Evolutionary conservation across 2,888 invertebrate genomes (phyloP), one percentile per base, ranked within the genome.

Genomic region (Aromia moschata): DNA sequence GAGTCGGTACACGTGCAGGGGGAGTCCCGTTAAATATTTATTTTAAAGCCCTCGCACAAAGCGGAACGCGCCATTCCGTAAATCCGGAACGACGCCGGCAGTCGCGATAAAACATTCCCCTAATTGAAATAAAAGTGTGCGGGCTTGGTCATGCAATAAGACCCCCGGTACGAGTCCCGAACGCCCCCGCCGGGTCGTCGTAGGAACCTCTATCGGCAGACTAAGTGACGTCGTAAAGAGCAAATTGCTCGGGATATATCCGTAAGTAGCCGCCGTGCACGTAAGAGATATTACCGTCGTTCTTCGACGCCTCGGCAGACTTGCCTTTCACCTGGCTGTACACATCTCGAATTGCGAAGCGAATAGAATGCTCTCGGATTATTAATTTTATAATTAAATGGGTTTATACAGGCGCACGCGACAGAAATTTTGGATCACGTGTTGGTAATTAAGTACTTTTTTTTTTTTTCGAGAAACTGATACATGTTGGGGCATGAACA

Each of bases 201-300:
- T 31, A 49, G 54, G 55, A 58, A 58, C 62, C 58, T 61, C 65
- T 59, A 57, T 47, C 54, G 62, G 63, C 62, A 64, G 62, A 69
- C 68, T 70, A 73, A 74, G 71, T 71, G 70, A 69, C 73, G 72
- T 77, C 78, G 75, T 78, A 78, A 78, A 76, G 76, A 74, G 75
- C 75, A 77, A 78, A 78, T 78, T 78, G 76, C 75, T 73, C 65
- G 69, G 74, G 76, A 75, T 76, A 74, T 73, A 75, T 77, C 74
- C 72, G 73, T 73, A 71, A 75, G 74, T 72, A 71, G 72, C 69
- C 47, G 72, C 70, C 72, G 75, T 67, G 70, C 71, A 70, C 72
- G 70, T 65, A 69, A n/a, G 73, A 74, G 74, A 75, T 75, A 75
- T 76, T 73, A 72, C 72, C 70, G 70, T 69, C 71, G 73, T 75